A percentile compares a stretch with the other conserved stretches of the same genome.
Evolutionary conservation across 2,797 vertebrate genomes (phyloP).

Genomic region (Arnoldichthys spilopterus): DNA sequence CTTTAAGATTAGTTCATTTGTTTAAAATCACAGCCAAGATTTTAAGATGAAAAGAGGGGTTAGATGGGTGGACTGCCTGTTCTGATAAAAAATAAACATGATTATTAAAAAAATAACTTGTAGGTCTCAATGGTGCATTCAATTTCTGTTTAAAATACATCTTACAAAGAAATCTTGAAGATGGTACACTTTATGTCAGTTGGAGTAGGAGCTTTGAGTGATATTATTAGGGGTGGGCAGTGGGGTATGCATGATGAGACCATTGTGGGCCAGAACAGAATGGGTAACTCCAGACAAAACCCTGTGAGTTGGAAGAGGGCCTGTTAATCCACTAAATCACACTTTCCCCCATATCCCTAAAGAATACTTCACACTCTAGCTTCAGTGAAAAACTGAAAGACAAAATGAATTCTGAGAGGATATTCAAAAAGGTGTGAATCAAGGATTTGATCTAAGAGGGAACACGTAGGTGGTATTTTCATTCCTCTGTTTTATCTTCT

Average conservation of each 20-base stretch:
- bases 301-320: slow-evolving; percentile 4
- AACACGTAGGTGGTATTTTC: background rate
- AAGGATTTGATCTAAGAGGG: background rate
- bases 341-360: slow-evolving; percentile 8
- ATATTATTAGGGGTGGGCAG: slow-evolving; percentile 15
- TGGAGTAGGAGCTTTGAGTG: background rate
- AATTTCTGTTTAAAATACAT: too few relatives aligned
- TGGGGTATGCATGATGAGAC: slow-evolving; percentile 33
- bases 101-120: background rate
- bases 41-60: too few relatives aligned
- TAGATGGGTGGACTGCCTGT: too few relatives aligned
- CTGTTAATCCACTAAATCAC: slow-evolving; percentile 38
- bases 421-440: background rate
- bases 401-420: slow-evolving; percentile 1
- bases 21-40: too few relatives aligned
- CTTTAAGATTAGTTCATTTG: too few relatives aligned
- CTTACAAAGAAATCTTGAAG: background rate
- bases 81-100: background rate
- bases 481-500: background rate
- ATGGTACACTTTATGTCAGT: background rate
- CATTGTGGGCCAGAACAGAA: slow-evolving; percentile 37
- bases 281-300: slow-evolving; percentile 20
- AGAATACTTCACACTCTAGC: slow-evolving; percentile 42
- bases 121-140: too few relatives aligned
- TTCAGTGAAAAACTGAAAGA: slow-evolving; percentile 24